Evolutionary conservation across 2,888 invertebrate genomes (phyloP), one percentile per base, ranked within the genome.

Genomic region (Galeopsomyia nigrocyanea): DNA sequence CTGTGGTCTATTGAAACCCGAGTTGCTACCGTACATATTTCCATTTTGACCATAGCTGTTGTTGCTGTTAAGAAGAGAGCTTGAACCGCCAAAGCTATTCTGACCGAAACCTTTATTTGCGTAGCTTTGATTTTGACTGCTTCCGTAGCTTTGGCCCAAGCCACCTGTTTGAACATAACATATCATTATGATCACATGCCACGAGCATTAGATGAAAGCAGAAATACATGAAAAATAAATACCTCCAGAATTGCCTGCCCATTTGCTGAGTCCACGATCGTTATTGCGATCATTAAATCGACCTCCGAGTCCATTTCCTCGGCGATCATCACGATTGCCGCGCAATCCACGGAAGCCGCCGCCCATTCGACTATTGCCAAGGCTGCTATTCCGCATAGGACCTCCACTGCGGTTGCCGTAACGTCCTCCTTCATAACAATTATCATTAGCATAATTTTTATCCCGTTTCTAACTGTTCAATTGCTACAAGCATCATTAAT

Each of bases 201-300:
- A 10, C 1, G 10, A 55, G 16, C n/a, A n/a, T 46, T 13, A 19
- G 3, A 51, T 16, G 21, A 55, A 39, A 39, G 14, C 1, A 7
- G 7, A 7, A 53, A 3, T 51, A n/a, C 5, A 16, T 26, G 13
- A n/a, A 51, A 0, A 14, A 31, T 31, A 31, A 17, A 58, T 55
- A 71, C 66, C 50, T 53, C 58, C 49, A 55, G 55, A 22, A 71
- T 75, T 79, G 72, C 80, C 80, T 46, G 80, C 79, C 81, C 84
- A 83, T 75, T 84, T 83, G 70, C 79, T 82, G 69, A 82, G 80
- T 64, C 81, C 80, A 60, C 85, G 79, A 71, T 84, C 82, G 55
- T n/a, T 51, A 17, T 77, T 81, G 17, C 79, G 79, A 14, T 82
- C 80, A 62, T 79, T 79, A 26, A 79, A 75, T 53, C 86, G 82